Evolutionary conservation across 1,140 invertebrate genomes (phyloP), one percentile per base, ranked within the genome.

Genomic region (Akabosia matsudoensis): DNA sequence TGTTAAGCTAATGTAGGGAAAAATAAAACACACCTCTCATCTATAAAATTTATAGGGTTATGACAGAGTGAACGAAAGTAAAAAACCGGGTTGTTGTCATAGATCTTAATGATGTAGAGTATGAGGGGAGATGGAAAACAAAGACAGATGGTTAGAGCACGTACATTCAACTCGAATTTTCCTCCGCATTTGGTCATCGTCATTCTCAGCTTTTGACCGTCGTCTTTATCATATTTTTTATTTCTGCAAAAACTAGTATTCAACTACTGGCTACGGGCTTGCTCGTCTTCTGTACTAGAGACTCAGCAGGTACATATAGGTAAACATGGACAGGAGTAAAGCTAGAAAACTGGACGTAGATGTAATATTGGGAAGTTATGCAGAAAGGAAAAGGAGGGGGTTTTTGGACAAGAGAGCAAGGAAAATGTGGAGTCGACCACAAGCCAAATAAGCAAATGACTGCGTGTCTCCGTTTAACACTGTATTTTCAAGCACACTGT

Each of bases 381-480:
- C 24, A n/a, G n/a, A 67, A 67, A 67, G 28, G 24, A 67, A 31
- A 61, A 22, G 22, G 61, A 30, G 61, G 31, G 28, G 7, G 24
- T 10, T 10, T 10, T 2, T 13, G 28, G 26, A 30, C 28, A 30
- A 24, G 61, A 67, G 61, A 67, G 61, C 28, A 67, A 31, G 30
- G 3, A 67, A 22, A 14, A 24, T n/a, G 54, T 61, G 54, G 54
- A 61, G 54, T 4, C 24, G 61, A 67, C 61, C 61, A 67, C 61
- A 67, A 67, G 61, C 61, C 61, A 67, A 67, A 67, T 67, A 67
- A 67, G 61, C 61, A 67, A 67, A 67, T 67, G 61, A 67, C 61
- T 67, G 28, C 4, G 61, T 67, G 61, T 67, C 10, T 2, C 31
- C 28, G 61, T 67, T 28, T 13, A 61, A 31, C 61, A 67, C 30